Base-by-base conservation (phyloP, 2,797 vertebrate species). In the Lophius americanus region DNA sequence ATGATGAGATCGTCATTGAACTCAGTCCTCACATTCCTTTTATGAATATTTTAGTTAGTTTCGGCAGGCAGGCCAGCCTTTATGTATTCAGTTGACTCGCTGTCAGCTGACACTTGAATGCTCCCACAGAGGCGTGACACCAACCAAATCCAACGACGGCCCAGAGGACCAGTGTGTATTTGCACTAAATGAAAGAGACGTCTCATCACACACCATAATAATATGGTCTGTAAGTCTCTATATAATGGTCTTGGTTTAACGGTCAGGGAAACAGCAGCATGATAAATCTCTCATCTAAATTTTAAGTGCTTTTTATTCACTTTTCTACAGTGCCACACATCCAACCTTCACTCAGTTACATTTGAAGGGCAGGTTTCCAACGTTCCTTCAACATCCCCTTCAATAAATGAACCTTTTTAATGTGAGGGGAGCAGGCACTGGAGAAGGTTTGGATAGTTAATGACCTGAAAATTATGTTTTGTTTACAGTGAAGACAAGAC, bases 351-450 rank as follows among this genome's bases (percentile, higher is more conserved):
- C 35, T 48, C 55, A 56, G 56, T 64, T 42, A 44, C 11, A 72
- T 77, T 60, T 72, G 14, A 67, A 60, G 70, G 60, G 60, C 61
- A 76, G 44, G 70, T 72, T 78, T 74, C 65, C 59, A 55, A 32
- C 58, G 51, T 37, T 4, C 35, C 44, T 11, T 4, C 23, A 23
- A 23, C 23, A 23, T n/a, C 23, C 2, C 36, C 46, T 42, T 62
- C 5, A 70, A 47, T 55, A 57, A 2, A 73, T 82, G 72, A 74
- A 7, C 11, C 4, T 49, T 52, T 47, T 54, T 36, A 7, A 57
- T 3, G 5, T 46, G 14, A 36, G 10, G 57, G 5, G 32, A 7
- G 4, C 4, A 7, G 37, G 37, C 37, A 1, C 37, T 32, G 57
- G n/a, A n/a, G n/a, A n/a, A n/a, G n/a, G n/a, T n/a, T n/a, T n/a